phyloP scores from a whole-genome alignment of 2,113 vertebrate genomes.

The Pholis gunnellus region DNA sequence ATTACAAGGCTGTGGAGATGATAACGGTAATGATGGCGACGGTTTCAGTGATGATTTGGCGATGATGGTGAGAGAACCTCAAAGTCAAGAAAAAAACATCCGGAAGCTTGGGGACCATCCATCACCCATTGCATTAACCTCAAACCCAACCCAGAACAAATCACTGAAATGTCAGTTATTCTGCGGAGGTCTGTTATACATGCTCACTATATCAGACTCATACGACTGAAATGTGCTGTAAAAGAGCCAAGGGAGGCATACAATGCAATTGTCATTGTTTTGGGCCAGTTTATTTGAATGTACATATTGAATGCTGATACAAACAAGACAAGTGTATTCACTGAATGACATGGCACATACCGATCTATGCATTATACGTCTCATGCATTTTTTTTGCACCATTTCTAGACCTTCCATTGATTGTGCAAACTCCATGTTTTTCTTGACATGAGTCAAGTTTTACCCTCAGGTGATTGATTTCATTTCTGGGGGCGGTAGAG shows the following conservation, averaged over 20 bases:
- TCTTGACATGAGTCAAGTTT: conserved; percentile 39
- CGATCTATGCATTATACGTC: conserved; percentile 80
- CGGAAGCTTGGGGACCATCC: conserved; percentile 34
- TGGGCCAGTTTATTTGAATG: conserved; percentile 67
- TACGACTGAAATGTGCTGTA: conserved; percentile 30
- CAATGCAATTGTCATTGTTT: conserved; percentile 36
- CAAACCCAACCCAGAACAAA: conserved; percentile 62
- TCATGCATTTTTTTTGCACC: conserved; percentile 76
- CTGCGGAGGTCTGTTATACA: conserved; percentile 36
- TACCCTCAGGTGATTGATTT: conserved; percentile 59
- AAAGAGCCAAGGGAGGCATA: conserved; percentile 44
- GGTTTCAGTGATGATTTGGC: conserved; percentile 38
- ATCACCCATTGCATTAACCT: conserved; percentile 50
- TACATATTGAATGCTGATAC: conserved; percentile 66
- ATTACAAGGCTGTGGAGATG: conserved; percentile 49
- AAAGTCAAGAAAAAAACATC: conserved; percentile 26
- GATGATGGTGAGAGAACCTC: conserved; percentile 54
- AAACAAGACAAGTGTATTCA: conserved; percentile 50
- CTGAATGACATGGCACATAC: conserved; percentile 77
- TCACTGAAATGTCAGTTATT: conserved; percentile 57
- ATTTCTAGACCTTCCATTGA: conserved; percentile 62
- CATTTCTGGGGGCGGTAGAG: conserved; percentile 16
- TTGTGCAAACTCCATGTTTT: conserved; percentile 40
- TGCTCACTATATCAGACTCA: conserved; percentile 31
- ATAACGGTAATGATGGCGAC: conserved; percentile 31